Percentiles rank a stretch among this genome's conserved stretches.
Evolutionary conservation across 2,797 vertebrate genomes (phyloP).

Genomic region (Yasuhikotakia modesta): DNA sequence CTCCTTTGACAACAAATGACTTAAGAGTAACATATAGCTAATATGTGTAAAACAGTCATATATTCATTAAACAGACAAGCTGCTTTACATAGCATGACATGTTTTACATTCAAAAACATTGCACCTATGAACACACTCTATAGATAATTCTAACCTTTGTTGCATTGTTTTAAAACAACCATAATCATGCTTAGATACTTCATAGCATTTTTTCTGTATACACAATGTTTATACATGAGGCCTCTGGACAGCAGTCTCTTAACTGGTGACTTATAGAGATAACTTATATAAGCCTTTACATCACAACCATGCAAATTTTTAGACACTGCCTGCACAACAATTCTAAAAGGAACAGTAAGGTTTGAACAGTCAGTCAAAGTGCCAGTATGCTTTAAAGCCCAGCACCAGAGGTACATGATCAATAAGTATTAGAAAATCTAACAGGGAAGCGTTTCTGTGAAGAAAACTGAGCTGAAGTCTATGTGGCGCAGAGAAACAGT

Average conservation of each 20-base stretch:
- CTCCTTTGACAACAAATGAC: too few species aligned
- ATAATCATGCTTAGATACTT: too few species aligned
- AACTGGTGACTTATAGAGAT: neutral
- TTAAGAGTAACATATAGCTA: too few species aligned
- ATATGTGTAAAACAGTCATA: too few species aligned
- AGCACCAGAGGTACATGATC: neutral
- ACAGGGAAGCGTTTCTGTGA: neutral
- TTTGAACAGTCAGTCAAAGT: neutral
- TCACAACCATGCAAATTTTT: neutral
- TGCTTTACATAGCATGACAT: too few species aligned
- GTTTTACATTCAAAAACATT: too few species aligned
- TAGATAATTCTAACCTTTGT: too few species aligned
- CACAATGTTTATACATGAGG: neutral
- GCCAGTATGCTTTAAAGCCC: neutral
- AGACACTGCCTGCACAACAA: neutral
- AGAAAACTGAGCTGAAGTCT: neutral
- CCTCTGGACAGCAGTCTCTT: neutral
- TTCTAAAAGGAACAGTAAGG: neutral
- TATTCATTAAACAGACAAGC: too few species aligned
- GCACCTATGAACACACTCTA: too few species aligned
- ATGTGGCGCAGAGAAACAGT: constrained; percentile 33
- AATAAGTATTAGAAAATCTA: neutral
- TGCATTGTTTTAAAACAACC: too few species aligned
- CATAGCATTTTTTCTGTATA: too few species aligned
- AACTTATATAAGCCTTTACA: neutral